Evolutionary conservation across 1,140 invertebrate genomes (phyloP).

Genomic region (Drosophila arawakana): DNA sequence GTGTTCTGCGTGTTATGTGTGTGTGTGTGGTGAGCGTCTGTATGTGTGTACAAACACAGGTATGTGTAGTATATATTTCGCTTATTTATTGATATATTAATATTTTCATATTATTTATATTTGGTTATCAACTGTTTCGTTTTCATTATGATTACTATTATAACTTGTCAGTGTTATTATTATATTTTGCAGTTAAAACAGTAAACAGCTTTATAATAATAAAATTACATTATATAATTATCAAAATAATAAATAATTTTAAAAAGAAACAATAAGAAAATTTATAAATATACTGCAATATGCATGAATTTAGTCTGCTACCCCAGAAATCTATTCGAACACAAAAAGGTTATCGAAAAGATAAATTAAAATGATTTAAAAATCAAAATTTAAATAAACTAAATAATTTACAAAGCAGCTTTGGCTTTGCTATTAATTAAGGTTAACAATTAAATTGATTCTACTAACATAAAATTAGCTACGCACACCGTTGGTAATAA

Average conservation of each 20-base stretch:
- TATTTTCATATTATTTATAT: constrained; percentile 66
- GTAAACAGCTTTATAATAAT: constrained; percentile 43
- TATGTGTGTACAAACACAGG: constrained; percentile 46
- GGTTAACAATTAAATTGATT: constrained; percentile 38
- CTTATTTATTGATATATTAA: constrained; percentile 73
- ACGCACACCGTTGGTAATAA: constrained; percentile 64
- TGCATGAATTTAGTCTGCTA: constrained; percentile 83
- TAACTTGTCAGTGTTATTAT: constrained; percentile 73
- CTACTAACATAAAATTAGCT: constrained; percentile 55
- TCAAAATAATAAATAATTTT: constrained; percentile 48
- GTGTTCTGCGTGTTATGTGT: constrained; percentile 47
- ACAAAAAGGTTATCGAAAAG: constrained; percentile 33
- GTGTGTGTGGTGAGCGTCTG: constrained; percentile 30
- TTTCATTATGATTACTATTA: constrained; percentile 70
- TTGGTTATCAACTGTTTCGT: constrained; percentile 73
- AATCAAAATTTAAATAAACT: constrained; percentile 31
- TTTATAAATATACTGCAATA: constrained; percentile 53
- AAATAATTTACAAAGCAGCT: constrained; percentile 27
- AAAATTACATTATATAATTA: constrained; percentile 70
- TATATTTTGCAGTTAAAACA: constrained; percentile 52
- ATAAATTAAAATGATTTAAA: constrained; percentile 34
- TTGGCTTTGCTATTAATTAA: constrained; percentile 20
- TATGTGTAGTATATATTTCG: constrained; percentile 51
- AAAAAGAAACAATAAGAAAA: constrained; percentile 51
- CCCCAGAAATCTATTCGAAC: constrained; percentile 68